A percentile compares a stretch with the other conserved stretches of the same genome.
These are phyloP conservation scores for Chaetodon trifasciatus DNA, from an alignment of 2,797 vertebrate genomes.

Conservation along the genomic window DNA sequence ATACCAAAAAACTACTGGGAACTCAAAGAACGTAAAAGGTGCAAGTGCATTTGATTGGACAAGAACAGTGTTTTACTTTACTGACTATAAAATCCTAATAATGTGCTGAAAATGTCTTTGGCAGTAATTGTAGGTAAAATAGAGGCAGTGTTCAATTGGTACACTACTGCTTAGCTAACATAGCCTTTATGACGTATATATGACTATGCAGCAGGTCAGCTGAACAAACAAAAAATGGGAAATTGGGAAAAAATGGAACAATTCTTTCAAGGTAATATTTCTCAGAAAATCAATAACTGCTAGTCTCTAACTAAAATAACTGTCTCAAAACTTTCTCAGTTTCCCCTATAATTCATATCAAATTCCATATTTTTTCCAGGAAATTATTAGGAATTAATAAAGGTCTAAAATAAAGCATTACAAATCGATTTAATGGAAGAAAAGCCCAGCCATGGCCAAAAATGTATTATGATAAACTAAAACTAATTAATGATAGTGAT, in stretches of 20 bases:
- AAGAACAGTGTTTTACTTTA: not conserved
- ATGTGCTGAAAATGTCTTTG: not conserved
- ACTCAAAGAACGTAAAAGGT: not conserved
- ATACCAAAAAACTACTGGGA: not conserved
- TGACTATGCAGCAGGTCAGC: not conserved
- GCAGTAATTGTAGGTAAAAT: not conserved
- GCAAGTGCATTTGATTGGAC: not conserved
- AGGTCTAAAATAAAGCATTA: not conserved
- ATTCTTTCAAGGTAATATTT: conserved; percentile 9
- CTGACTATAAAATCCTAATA: not conserved
- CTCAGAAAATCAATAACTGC: not conserved
- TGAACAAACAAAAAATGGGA: not conserved
- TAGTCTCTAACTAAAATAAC: not conserved
- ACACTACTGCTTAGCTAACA: not conserved
- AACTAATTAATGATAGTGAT: not conserved
- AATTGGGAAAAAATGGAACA: not conserved
- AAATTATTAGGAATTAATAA: not conserved
- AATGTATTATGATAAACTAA: no score
- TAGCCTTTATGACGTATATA: no score
- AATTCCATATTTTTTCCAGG: not conserved
- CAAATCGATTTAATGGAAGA: not conserved
- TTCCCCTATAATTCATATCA: not conserved
- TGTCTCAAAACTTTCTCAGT: not conserved
- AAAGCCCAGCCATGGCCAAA: no score
- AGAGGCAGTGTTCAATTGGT: not conserved